Evolutionary conservation across 2,888 invertebrate genomes (phyloP), one percentile per base, ranked within the genome.

Genomic region (Lacanobia oleracea): DNA sequence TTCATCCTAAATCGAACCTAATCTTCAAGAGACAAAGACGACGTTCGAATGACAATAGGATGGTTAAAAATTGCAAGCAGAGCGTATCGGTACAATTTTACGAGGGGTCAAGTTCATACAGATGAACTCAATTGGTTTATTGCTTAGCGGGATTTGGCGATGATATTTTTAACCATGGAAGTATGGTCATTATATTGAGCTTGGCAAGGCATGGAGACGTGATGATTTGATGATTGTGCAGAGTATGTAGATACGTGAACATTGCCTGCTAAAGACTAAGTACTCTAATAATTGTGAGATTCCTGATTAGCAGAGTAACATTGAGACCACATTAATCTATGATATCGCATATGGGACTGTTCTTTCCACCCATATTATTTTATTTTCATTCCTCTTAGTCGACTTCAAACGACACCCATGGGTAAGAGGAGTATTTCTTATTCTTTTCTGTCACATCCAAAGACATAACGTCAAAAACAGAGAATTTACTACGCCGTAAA

Each of bases 61-160:
- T 72, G 61, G 45, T 65, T 77, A 72, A 75, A 86, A 85, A 85
- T 81, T 87, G 83, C 86, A 86, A 88, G 88, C 86, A 86, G 83
- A 88, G 85, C 83, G 87, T 87, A 86, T 87, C 86, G 87, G 87
- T 78, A 81, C 86, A 86, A 87, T 89, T 90, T 89, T 89, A 90
- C 87, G 85, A 90, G 88, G 87, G 94, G 94, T 94, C 94, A 94
- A 94, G 92, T 93, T 94, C 91, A 88, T 86, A 84, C 83, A 83
- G 87, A 54, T 73, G 70, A 87, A 88, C 86, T 89, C 91, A 91
- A 93, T 92, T 91, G 90, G 86, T 91, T 91, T 90, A 87, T 81
- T 79, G 89, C 88, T 90, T 83, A 84, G 90, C 85, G 83, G 86
- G 87, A 79, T 81, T 82, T 77, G 59, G 79, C 75, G 57, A 73